Evolutionary conservation across 2,797 vertebrate genomes (phyloP), one percentile per base, ranked within the genome.

Genomic region (Melanotaenia pygmaea): DNA sequence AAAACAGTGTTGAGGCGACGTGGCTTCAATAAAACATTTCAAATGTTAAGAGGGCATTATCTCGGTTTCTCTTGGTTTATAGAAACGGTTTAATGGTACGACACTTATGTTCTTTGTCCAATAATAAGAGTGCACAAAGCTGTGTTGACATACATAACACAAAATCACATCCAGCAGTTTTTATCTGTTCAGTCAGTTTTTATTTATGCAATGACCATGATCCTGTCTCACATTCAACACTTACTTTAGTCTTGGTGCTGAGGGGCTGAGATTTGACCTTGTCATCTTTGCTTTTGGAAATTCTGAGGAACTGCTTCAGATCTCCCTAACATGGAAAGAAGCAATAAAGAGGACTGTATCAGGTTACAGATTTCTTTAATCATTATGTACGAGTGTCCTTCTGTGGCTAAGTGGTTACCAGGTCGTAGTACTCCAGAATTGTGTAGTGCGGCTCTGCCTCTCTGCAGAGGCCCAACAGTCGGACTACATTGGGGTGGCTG

Each of bases 241-340:
- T 95, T 89, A 97, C 97, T 96, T 99, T 99, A 79, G 98, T 97
- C 88, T 97, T 98, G 81, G 95, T 97, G 92, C 95, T 97, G 88
- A 99, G 94, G 0, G 97, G 95, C 79, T 98, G 97, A 0, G 96
- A 89, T 89, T 99, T 98, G 83, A 95, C 74, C 65, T 98, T 97
- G 84, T 99, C 98, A 56, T 99, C 97, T 93, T 97, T 98, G 93
- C 92, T 96, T 90, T 96, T 98, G 78, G 97, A 97, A 91, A 99
- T 99, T 84, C 96, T 95, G 84, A 99, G 93, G 89, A 97, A 99
- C 92, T 99, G 98, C 80, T 99, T 99, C 68, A 99, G 93, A 72
- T 99, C 98, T 65, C 98, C 98, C 98, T 99, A 80, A 11, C 3
- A 10, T 20, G 7, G 75, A 4, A 45, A 66, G 83, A 74, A 2